Percentiles rank a stretch among this genome's conserved stretches.
Conservation (phyloP, 2,797 vertebrate genomes). For the Euphonia xanthogaster region DNA sequence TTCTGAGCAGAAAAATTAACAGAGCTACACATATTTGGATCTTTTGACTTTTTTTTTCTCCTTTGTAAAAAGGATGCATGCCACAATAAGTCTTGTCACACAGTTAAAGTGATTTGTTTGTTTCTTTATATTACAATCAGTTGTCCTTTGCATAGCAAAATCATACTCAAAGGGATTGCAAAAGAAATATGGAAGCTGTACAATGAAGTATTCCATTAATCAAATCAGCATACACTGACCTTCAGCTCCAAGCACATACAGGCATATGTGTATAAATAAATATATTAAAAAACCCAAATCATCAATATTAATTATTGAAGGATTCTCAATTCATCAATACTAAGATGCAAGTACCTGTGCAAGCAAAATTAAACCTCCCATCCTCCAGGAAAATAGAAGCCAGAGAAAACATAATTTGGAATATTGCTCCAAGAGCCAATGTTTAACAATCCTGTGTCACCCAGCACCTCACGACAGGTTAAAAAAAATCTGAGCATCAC, state of each 20-base stretch:
- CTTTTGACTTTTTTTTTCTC: background rate
- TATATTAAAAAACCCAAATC: background rate
- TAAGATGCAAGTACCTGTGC: background rate
- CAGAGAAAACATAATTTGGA: background rate
- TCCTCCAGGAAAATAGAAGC: background rate
- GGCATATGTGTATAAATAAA: background rate
- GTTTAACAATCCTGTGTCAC: background rate
- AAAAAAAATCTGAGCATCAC: background rate
- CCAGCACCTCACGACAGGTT: background rate
- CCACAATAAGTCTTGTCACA: background rate
- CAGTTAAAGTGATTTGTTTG: background rate
- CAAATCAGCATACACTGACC: background rate
- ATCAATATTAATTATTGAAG: background rate
- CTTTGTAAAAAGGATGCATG: background rate
- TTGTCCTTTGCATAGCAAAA: background rate
- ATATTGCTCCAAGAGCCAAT: background rate
- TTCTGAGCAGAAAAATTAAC: slow-evolving; percentile 1
- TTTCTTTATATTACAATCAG: background rate
- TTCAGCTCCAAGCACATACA: background rate
- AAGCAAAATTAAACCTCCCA: background rate
- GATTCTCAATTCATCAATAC: background rate
- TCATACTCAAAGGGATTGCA: background rate
- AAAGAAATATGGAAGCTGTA: background rate
- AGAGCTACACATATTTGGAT: background rate
- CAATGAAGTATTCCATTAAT: background rate